A percentile compares a stretch with the other conserved stretches of the same genome.
These are phyloP conservation scores for Egretta garzetta DNA, from an alignment of 2,113 vertebrate genomes.

Conservation along the genomic window DNA sequence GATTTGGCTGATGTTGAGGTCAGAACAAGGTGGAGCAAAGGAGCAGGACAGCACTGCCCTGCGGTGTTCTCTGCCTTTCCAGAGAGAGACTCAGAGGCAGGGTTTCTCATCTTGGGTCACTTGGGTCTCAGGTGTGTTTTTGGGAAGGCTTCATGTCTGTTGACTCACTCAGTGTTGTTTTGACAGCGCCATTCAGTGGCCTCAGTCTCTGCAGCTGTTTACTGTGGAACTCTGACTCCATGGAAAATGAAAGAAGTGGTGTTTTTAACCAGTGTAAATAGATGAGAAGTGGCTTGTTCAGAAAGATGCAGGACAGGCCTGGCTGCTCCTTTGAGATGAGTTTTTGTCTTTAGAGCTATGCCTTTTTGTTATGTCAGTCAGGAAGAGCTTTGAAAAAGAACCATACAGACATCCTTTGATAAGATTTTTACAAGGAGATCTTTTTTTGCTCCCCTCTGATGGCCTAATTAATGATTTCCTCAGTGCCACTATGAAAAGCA, in stretches of 20 bases:
- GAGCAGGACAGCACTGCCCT: not conserved
- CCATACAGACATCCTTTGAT: constrained; percentile 55
- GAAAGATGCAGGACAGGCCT: not conserved
- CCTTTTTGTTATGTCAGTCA: constrained; percentile 45
- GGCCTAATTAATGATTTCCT: constrained; percentile 53
- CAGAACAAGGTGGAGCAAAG: not conserved
- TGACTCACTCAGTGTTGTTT: not conserved
- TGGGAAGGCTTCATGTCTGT: not conserved
- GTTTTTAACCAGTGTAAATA: constrained; percentile 16
- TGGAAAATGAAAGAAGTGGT: not conserved
- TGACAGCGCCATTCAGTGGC: not conserved
- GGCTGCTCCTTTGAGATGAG: constrained; percentile 32
- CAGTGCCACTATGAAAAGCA: constrained; percentile 50
- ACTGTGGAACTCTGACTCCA: not conserved
- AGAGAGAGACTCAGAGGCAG: not conserved
- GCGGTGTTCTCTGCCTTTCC: not conserved
- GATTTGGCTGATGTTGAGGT: not conserved
- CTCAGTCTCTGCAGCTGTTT: not conserved
- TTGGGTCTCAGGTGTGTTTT: not conserved
- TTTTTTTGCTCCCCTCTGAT: not conserved
- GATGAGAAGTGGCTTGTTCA: constrained; percentile 38
- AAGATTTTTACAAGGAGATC: constrained; percentile 51
- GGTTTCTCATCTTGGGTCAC: not conserved
- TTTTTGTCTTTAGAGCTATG: constrained; percentile 38
- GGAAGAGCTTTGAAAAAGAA: constrained; percentile 53